A percentile compares a stretch with the other conserved stretches of the same genome.
Conservation (phyloP, 2,797 vertebrate genomes). For the Moxostoma hubbsi region DNA sequence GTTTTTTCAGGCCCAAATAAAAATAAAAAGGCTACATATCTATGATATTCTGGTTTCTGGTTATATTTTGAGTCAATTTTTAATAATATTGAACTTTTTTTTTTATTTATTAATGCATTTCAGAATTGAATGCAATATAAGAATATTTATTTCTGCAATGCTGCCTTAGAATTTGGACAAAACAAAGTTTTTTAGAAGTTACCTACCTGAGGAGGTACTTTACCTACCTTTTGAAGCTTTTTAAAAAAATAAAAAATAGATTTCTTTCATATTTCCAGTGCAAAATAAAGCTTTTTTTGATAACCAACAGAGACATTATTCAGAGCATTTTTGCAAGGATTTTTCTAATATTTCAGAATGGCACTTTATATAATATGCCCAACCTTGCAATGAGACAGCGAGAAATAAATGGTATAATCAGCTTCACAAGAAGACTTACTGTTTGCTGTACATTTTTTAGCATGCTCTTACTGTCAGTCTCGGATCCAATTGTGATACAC, state of each 20-base stretch:
- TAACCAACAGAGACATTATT: background rate
- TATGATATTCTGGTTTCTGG: too few species aligned
- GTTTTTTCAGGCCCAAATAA: too few species aligned
- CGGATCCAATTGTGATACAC: background rate
- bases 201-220: too few species aligned
- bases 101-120: too few species aligned
- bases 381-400: background rate
- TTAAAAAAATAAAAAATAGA: background rate
- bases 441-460: conserved; percentile 7
- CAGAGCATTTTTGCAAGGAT: background rate
- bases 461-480: background rate
- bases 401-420: background rate
- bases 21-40: too few species aligned
- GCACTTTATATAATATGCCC: background rate
- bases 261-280: background rate
- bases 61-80: too few species aligned
- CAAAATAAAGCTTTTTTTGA: background rate
- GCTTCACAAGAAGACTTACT: background rate
- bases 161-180: too few species aligned
- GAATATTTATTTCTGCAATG: too few species aligned
- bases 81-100: too few species aligned
- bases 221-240: too few species aligned
- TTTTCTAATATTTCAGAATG: background rate
- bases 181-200: too few species aligned
- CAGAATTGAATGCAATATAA: too few species aligned